Conservation (phyloP, 2,797 vertebrate species). For the Merluccius polli region DNA sequence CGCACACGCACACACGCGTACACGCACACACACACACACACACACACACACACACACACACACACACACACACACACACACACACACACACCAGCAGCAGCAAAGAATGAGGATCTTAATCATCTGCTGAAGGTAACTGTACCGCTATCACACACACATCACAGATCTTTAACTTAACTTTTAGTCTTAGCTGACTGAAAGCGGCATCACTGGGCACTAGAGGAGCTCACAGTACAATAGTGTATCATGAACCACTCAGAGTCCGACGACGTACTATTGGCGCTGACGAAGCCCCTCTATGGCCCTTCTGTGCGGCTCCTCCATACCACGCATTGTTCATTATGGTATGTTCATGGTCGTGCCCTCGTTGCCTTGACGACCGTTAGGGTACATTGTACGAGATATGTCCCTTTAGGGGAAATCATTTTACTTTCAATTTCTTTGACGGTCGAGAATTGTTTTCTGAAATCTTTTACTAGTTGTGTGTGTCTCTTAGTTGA, state of each 20-base stretch:
- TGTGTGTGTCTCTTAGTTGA: slow-evolving; percentile 38
- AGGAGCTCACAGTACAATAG: slow-evolving; percentile 3
- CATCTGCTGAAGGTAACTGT: background rate
- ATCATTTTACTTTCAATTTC: slow-evolving; percentile 24
- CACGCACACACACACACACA: background rate
- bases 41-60: background rate
- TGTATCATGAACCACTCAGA: slow-evolving; percentile 54
- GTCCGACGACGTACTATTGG: slow-evolving; percentile 46
- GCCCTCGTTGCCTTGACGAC: slow-evolving; percentile 60
- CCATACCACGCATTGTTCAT: slow-evolving; percentile 67
- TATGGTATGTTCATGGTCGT: slow-evolving; percentile 62
- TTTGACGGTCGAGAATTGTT: slow-evolving; percentile 32
- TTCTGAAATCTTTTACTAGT: slow-evolving; percentile 35
- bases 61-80: no score
- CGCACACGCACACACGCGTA: background rate
- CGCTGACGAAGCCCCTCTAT: slow-evolving; percentile 39
- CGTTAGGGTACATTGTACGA: slow-evolving; percentile 41
- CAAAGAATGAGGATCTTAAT: background rate
- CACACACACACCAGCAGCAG: no score
- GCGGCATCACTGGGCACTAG: background rate
- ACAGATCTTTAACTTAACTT: background rate
- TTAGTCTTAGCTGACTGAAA: background rate
- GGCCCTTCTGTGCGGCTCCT: slow-evolving; percentile 53
- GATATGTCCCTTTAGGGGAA: slow-evolving; percentile 57
- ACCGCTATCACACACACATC: background rate